Evolutionary conservation across 2,888 invertebrate species (phyloP), one percentile per base, ranked within the genome.

Genomic region (Eudemis profundana): DNA sequence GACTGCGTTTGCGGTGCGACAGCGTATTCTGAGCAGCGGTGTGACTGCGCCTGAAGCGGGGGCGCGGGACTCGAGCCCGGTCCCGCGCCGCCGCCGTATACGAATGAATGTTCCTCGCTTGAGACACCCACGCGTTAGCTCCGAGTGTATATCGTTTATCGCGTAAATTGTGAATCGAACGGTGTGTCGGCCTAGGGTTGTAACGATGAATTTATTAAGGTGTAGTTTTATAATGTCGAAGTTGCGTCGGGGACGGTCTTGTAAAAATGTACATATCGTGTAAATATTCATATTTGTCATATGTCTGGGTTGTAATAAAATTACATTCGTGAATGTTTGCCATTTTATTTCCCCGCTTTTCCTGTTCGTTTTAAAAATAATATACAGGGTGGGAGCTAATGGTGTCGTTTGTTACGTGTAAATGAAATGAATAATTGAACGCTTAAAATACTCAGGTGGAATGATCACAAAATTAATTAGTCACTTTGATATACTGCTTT

Each of bases 181-280:
- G 72, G 72, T 74, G 70, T 76, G 79, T 85, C 82, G 85, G 83
- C 82, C 82, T 82, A 83, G 85, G 86, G 84, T 86, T 87, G 84
- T 87, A 84, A 86, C 82, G 78, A 90, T 84, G 90, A 91, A 91
- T 91, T 91, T 91, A 91, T 80, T 91, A 89, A 84, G 78, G 72
- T 85, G 78, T 87, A 87, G 72, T 84, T 83, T 82, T 85, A 75
- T 86, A 86, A n/a, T 86, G 86, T 88, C 86, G 77, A 81, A 85
- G 78, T 78, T 83, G 78, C 77, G 85, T 83, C 85, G 71, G 75
- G 75, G 69, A 71, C 70, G 75, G 76, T 74, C 70, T 69, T 89
- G 87, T 90, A 89, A 84, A 86, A 81, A 82, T 91, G 91, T 91
- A 91, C 90, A 91, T 91, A 91, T 90, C 91, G 83, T 91, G 91